These are phyloP conservation scores for Macrosteles quadrilineatus DNA, from an alignment of 1,140 invertebrate genomes.

Conservation along the genomic window DNA sequence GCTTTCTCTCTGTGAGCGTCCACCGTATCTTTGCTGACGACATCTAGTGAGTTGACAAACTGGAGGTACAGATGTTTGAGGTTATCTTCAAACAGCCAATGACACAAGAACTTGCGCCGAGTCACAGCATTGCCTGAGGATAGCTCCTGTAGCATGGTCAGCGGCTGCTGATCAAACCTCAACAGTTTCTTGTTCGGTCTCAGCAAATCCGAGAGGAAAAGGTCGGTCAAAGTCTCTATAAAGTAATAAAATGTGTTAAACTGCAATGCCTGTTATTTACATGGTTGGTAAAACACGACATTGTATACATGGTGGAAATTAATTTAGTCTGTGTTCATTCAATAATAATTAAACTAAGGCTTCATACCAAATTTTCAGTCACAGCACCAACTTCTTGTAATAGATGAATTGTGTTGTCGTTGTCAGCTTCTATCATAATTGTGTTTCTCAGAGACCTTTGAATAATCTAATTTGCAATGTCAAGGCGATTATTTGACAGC, in stretches of 20 bases:
- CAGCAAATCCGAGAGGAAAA: conserved; percentile 76
- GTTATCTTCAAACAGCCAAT: conserved; percentile 81
- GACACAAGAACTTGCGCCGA: conserved; percentile 53
- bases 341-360: too few species aligned
- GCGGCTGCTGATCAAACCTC: conserved; percentile 69
- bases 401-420: too few species aligned
- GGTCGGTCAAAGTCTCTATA: conserved; percentile 69
- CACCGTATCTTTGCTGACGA: conserved; percentile 65
- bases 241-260: conserved; percentile 40
- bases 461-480: too few species aligned
- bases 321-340: too few species aligned
- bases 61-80: conserved; percentile 75
- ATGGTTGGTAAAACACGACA: too few species aligned
- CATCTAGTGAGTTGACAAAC: conserved; percentile 66
- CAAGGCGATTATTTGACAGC: too few species aligned
- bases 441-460: too few species aligned
- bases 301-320: too few species aligned
- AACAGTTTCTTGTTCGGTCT: conserved; percentile 70
- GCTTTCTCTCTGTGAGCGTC: conserved; percentile 82
- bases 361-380: too few species aligned
- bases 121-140: conserved; percentile 47
- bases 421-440: too few species aligned
- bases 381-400: too few species aligned
- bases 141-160: conserved; percentile 43
- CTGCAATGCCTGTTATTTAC: too few species aligned